Evolutionary conservation across 2,888 invertebrate species (phyloP).

Genomic region (Agonopterix heracliana): DNA sequence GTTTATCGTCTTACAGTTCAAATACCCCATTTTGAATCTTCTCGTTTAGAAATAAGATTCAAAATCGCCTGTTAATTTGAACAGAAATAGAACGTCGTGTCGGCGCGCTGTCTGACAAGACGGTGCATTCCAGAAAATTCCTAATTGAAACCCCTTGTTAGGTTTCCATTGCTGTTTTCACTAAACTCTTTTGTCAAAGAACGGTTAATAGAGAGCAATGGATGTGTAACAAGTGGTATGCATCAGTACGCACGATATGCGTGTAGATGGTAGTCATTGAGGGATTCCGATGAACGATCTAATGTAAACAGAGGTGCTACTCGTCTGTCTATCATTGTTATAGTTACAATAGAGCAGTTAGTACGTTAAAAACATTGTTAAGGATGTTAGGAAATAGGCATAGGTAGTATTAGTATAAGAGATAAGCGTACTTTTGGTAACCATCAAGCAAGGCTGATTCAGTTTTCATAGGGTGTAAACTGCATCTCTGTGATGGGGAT

Average conservation of each 20-base stretch:
- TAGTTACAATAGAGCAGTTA: not conserved
- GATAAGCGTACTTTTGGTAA: no score
- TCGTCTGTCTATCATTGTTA: not conserved
- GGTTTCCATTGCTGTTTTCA: constrained; percentile 19
- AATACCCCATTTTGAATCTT: not conserved
- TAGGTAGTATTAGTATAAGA: not conserved
- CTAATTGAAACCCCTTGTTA: not conserved
- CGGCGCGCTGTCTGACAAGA: constrained; percentile 44
- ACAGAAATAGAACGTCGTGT: constrained; percentile 19
- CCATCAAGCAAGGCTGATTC: no score
- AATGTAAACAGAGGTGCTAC: constrained; percentile 21
- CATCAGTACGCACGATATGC: constrained; percentile 11
- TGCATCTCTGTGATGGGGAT: no score
- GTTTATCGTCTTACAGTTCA: not conserved
- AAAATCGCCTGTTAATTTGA: constrained; percentile 13
- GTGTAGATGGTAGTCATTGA: constrained; percentile 14
- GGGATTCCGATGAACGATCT: constrained; percentile 25
- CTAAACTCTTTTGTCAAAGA: not conserved
- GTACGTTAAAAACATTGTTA: not conserved
- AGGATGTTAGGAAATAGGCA: not conserved
- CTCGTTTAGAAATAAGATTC: constrained; percentile 10
- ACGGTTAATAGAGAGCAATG: constrained; percentile 14
- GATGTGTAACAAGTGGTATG: constrained; percentile 18
- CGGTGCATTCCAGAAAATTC: constrained; percentile 15
- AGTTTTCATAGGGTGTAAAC: no score